Base-by-base conservation (phyloP, 2,888 invertebrate species). In the Odontothrips loti region DNA sequence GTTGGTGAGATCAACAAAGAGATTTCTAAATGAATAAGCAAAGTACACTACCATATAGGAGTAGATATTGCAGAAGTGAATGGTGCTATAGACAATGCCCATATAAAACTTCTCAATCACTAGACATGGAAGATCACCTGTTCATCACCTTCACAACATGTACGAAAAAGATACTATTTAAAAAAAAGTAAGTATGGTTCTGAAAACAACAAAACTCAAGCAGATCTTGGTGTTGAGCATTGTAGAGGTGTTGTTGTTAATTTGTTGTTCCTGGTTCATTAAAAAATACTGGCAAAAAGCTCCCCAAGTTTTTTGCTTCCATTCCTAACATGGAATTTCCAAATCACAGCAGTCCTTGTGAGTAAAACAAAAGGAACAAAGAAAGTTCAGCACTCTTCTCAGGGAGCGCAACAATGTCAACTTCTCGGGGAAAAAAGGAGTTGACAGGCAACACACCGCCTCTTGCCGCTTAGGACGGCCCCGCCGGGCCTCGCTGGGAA, bases 281-380 rank as follows among this genome's bases (percentile, higher is more conserved):
- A 43, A 75, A 27, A 75, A 27, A 75, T 12, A 27, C 27, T 75
- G 68, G 27, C n/a, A 15, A 58, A 43, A 43, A 43, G 58, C 8
- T 75, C 23, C 58, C 17, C 34, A 23, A 75, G 27, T 75, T 75
- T 75, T 27, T 27, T 75, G 68, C 68, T 75, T 12, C 12, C 23
- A 58, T 58, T 58, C 58, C 58, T 58, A 58, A 58, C 58, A 75
- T 75, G 68, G 68, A 75, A 75, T 27, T 27, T 27, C 68, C 68
- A 75, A 75, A 75, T 75, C 68, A 75, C 68, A 75, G 68, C 68
- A 75, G 68, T 75, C 68, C 68, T 75, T 58, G 20, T 20, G 17
- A 58, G 15, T 17, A 58, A 58, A 51, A 51, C 20, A 75, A 8
- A 27, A 23, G 12, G 27, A 75, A 27, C 27, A 58, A 58, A 17